Base-by-base conservation (phyloP, 2,797 vertebrate species). In the Vespertilio murinus region DNA sequence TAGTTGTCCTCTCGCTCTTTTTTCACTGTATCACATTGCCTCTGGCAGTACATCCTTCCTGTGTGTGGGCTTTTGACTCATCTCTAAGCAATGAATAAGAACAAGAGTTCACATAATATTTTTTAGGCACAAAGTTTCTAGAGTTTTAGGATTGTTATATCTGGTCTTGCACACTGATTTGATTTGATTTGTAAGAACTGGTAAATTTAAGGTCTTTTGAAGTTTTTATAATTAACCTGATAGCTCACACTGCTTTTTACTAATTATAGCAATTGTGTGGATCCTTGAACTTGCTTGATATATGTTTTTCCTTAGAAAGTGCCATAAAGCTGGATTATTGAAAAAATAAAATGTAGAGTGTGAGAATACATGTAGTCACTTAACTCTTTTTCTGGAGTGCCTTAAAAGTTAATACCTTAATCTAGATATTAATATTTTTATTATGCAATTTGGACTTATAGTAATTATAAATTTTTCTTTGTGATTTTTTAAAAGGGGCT, bases 401-500 rank as follows among this genome's bases (percentile, higher is more conserved):
- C 33, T 77, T 61, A 93, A 73, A 78, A 74, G 49, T 78, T 54
- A 78, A 23, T 80, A 64, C 42, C 64, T 84, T 52, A 77, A 30
- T 47, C 9, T 80, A 79, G 30, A 49, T 56, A 56, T 40, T 74
- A 65, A 52, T 4, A 56, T 69, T 87, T 80, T 88, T 71, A 17
- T 89, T 86, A 4, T 90, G 23, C 67, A 87, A 25, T 64, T 54
- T 35, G 3, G 23, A 16, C 18, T 82, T 78, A 35, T 23, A 13
- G 64, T 97, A 87, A 85, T 81, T 84, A 35, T 59, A 33, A 81
- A 90, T 35, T 93, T 9, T 49, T 45, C 23, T 91, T 87, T 95
- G 6, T 80, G 33, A 42, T 64, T 95, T 79, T 73, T 74, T 33
- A n/a, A 78, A 93, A 99, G 99, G 99, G 99, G 67, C 98, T 99